phyloP scores from a whole-genome alignment of 37 sponge, comb jelly and placozoan species.

The Petrosia ficiformis region DNA sequence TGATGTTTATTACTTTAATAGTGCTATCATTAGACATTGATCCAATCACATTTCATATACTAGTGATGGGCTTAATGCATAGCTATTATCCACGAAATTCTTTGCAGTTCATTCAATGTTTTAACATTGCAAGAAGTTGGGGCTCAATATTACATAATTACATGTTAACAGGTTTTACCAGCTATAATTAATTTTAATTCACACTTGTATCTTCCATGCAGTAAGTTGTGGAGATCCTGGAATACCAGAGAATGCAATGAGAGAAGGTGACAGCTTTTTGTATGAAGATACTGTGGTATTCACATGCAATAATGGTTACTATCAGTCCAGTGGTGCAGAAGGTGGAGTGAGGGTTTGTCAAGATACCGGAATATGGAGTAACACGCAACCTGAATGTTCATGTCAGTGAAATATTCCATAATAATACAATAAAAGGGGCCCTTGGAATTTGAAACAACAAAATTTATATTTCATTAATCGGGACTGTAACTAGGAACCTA shows the following conservation, averaged over 20 bases:
- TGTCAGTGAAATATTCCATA: conserved; percentile 19
- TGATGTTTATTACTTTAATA: no score
- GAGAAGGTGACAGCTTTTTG: conserved; percentile 44
- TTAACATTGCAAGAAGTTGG: no score
- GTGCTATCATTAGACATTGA: no score
- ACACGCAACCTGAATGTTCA: conserved; percentile 55
- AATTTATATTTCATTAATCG: no score
- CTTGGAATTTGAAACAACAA: neutral
- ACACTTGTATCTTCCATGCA: conserved; percentile 5
- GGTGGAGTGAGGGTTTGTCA: conserved; percentile 55
- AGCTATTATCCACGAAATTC: neutral
- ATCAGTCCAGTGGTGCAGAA: conserved; percentile 60
- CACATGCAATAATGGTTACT: conserved; percentile 75
- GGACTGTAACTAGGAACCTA: no score
- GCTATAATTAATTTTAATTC: no score
- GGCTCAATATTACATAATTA: no score
- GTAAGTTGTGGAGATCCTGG: conserved; percentile 80
- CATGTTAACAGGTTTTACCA: no score
- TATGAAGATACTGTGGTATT: conserved; percentile 41
- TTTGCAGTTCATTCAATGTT: no score
- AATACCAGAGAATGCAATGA: conserved; percentile 35
- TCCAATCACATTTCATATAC: neutral
- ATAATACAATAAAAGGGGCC: neutral
- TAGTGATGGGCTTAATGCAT: neutral
- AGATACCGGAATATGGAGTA: conserved; percentile 73